These are phyloP conservation scores for Amphibalanus amphitrite DNA, from an alignment of 1,140 invertebrate genomes.

Conservation along the genomic window DNA sequence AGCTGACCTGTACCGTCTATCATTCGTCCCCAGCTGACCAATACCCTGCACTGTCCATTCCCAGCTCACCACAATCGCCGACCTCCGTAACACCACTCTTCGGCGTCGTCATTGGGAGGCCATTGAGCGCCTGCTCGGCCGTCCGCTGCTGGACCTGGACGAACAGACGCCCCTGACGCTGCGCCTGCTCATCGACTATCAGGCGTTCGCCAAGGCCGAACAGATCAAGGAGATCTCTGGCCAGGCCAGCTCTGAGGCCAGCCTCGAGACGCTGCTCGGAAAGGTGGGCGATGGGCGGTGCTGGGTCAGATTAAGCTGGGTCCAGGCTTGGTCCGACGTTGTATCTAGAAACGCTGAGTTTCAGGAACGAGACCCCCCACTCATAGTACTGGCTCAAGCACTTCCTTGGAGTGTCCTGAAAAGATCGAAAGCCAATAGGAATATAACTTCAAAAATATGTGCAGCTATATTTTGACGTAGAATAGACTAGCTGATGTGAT, in stretches of 20 bases:
- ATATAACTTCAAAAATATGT: too few relatives aligned
- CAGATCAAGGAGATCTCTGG: constrained; percentile 62
- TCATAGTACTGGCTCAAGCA: too few relatives aligned
- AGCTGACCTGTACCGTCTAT: too few relatives aligned
- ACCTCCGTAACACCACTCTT: constrained; percentile 52
- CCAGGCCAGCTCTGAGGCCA: constrained; percentile 65
- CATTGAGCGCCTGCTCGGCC: constrained; percentile 52
- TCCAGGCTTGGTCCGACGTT: too few relatives aligned
- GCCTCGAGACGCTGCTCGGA: constrained; percentile 53
- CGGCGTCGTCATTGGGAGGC: constrained; percentile 60
- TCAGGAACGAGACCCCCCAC: too few relatives aligned
- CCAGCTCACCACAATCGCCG: constrained; percentile 50
- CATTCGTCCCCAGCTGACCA: too few relatives aligned
- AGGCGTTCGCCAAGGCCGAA: constrained; percentile 48
- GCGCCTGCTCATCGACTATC: constrained; percentile 43
- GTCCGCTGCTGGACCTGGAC: constrained; percentile 48
- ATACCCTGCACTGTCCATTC: too few relatives aligned
- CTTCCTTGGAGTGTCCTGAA: too few relatives aligned
- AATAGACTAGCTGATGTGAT: too few relatives aligned
- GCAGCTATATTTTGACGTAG: too few relatives aligned
- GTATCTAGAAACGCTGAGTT: too few relatives aligned
- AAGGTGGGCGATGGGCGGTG: constrained; percentile 35
- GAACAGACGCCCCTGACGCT: constrained; percentile 36
- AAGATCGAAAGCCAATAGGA: too few relatives aligned
- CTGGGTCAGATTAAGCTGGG: background rate